phyloP scores from a whole-genome alignment of 2,888 invertebrate genomes.

The Agrochola macilenta region DNA sequence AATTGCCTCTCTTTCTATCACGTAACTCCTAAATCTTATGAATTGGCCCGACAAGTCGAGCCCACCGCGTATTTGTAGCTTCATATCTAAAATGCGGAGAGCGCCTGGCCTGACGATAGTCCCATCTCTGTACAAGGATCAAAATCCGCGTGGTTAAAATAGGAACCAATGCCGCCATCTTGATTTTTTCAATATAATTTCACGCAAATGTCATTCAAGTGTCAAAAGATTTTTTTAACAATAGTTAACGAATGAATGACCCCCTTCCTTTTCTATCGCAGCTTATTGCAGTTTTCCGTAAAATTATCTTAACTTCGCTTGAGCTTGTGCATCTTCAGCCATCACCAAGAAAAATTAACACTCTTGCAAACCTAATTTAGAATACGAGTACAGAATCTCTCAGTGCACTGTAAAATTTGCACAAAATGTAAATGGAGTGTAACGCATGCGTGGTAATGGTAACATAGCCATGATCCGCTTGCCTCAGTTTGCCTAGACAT shows the following conservation, averaged over 20 bases:
- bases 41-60: too few relatives aligned
- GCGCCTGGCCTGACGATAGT: too few relatives aligned
- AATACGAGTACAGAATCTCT: constrained; percentile 7
- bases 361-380: not conserved
- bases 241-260: not conserved
- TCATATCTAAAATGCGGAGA: too few relatives aligned
- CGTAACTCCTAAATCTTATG: too few relatives aligned
- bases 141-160: too few relatives aligned
- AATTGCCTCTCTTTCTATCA: too few relatives aligned
- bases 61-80: too few relatives aligned
- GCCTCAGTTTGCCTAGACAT: constrained; percentile 50
- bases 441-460: constrained; percentile 28
- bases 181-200: too few relatives aligned
- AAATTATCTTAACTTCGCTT: not conserved
- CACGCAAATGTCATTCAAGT: too few relatives aligned
- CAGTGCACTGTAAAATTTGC: constrained; percentile 1
- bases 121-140: too few relatives aligned
- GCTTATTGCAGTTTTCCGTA: not conserved
- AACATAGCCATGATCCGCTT: constrained; percentile 18
- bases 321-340: not conserved
- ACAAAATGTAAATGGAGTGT: constrained; percentile 39
- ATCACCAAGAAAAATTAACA: not conserved
- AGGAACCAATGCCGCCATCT: too few relatives aligned
- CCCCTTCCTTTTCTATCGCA: not conserved
- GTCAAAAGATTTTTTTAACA: too few relatives aligned